phyloP scores from a whole-genome alignment of 2,113 vertebrate species.

The Lophochroa leadbeateri region DNA sequence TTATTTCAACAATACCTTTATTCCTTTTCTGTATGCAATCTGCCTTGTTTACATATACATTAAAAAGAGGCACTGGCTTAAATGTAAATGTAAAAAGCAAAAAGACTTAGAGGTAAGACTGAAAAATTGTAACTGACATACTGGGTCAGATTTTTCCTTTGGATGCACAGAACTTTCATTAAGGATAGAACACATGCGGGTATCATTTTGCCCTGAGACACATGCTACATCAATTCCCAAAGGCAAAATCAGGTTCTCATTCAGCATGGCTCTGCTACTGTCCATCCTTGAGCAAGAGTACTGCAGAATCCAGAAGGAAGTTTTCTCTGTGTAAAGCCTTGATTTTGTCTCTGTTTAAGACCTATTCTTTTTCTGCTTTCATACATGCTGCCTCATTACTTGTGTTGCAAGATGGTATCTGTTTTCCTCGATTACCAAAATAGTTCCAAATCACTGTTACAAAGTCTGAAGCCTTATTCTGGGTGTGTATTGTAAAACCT shows the following conservation, averaged over 20 bases:
- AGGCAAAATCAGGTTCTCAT: neutral
- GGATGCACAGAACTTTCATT: neutral
- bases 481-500: neutral
- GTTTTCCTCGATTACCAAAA: neutral
- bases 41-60: neutral
- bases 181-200: neutral
- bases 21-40: neutral
- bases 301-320: neutral
- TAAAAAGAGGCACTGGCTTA: neutral
- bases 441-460: neutral
- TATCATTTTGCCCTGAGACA: neutral
- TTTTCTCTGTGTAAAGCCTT: neutral
- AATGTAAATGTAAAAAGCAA: neutral
- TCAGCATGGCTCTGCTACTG: neutral
- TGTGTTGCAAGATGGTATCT: neutral
- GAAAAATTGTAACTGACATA: neutral
- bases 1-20: neutral
- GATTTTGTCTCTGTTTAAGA: neutral
- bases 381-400: neutral
- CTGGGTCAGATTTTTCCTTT: slow-evolving; percentile 11
- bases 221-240: neutral
- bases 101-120: neutral
- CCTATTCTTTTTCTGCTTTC: neutral
- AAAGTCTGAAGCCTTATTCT: neutral
- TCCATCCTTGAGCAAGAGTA: neutral